Conservation (phyloP, 2,113 vertebrate species). For the Anser brachyrhynchus region DNA sequence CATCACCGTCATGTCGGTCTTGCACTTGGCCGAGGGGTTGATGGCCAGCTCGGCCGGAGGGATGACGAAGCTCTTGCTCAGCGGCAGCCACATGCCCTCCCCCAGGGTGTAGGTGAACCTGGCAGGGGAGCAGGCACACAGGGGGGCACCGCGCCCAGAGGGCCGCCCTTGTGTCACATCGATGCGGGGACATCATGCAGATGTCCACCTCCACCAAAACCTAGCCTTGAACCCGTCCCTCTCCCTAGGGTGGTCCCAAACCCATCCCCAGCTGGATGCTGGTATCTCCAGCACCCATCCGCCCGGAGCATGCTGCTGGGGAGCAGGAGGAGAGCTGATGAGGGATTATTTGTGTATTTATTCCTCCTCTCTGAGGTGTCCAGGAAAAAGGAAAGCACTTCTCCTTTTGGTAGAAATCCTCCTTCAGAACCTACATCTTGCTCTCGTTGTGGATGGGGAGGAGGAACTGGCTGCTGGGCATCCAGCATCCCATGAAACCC, state of each 20-base stretch:
- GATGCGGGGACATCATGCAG: neutral
- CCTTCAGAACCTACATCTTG: neutral
- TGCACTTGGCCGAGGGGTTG: conserved; percentile 98
- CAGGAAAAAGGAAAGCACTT: neutral
- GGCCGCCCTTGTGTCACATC: neutral
- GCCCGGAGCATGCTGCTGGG: neutral
- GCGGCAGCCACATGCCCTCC: conserved; percentile 97
- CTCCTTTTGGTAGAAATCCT: accelerated
- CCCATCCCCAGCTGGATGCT: neutral
- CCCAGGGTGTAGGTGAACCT: conserved; percentile 98
- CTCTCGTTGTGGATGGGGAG: neutral
- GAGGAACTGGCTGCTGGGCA: neutral
- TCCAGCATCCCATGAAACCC: neutral
- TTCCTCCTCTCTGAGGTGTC: conserved; percentile 58
- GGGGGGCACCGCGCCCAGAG: neutral
- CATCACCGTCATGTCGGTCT: conserved; percentile 99
- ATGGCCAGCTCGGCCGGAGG: conserved; percentile 96
- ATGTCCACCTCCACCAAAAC: neutral
- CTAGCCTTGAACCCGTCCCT: neutral
- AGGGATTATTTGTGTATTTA: conserved; percentile 59
- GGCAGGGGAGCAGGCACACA: neutral
- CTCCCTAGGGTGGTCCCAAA: neutral
- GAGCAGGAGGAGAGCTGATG: neutral
- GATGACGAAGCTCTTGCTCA: conserved; percentile 99
- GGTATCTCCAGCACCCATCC: neutral